Evolutionary conservation across 2,113 vertebrate genomes (phyloP), one percentile per base, ranked within the genome.

Genomic region (Hoplias malabaricus): DNA sequence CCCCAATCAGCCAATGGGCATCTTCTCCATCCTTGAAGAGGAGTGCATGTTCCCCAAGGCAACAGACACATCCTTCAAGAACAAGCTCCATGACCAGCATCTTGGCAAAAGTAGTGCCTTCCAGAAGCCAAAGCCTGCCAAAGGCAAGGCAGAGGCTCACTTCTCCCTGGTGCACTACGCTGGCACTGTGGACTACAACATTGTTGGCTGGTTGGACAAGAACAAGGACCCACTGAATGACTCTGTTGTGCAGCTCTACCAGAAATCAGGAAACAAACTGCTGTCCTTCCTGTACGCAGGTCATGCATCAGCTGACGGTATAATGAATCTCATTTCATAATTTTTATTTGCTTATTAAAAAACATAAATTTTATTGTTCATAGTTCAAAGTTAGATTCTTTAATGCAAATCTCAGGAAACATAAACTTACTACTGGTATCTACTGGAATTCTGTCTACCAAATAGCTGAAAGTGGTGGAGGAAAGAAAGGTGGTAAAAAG

Each of bases 401-500:
- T n/a, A n/a, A n/a, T n/a, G n/a, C n/a, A n/a, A n/a, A n/a, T n/a
- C n/a, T n/a, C n/a, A n/a, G n/a, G n/a, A n/a, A 31, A 14, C 21
- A 56, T 56, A 29, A 29, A 2, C 50, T 21, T 53, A 19, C 31
- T 27, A 25, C n/a, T n/a, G n/a, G n/a, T n/a, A n/a, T n/a, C n/a
- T n/a, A n/a, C n/a, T n/a, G n/a, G n/a, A 38, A 48, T 65, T 40
- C 5, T 9, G 21, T 21, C 11, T 27, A 23, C 12, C 1, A n/a
- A 48, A 56, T 25, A 76, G 53, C 81, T 0, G 34, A 88, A 7
- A 5, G 48, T 53, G 48, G 48, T 10, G n/a, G 48, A 25, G 34
- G 87, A 66, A 95, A 94, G 85, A 95, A 94, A 68, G 91, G 82
- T 0, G 86, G 69, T 48, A 95, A 95, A 87, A 96, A 95, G 89